Percentiles rank a stretch among this genome's conserved stretches.
These are phyloP conservation scores for Lutra lutra DNA, from an alignment of 2,797 vertebrate genomes.

Conservation along the genomic window DNA sequence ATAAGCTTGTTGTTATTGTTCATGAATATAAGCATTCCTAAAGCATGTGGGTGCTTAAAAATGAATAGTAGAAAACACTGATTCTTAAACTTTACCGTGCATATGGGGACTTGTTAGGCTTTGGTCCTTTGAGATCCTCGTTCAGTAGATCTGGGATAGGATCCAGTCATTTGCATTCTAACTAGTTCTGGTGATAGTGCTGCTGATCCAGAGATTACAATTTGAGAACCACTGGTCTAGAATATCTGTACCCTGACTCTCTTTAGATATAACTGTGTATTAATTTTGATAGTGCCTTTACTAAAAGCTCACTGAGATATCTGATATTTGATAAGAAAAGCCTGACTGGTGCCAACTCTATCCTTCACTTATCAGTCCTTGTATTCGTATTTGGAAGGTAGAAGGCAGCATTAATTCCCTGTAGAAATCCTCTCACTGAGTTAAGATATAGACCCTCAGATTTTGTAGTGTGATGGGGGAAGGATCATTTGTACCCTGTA, in stretches of 20 bases:
- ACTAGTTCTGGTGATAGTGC: background rate
- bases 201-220: background rate
- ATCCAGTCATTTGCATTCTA: background rate
- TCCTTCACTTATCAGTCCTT: background rate
- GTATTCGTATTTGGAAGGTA: background rate
- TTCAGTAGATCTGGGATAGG: background rate
- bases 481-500: background rate
- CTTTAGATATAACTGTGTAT: background rate
- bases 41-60: background rate
- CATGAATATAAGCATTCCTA: background rate
- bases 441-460: background rate
- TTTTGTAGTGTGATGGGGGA: background rate
- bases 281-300: conserved; percentile 10
- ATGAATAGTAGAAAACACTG: background rate
- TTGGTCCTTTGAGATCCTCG: background rate
- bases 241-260: background rate
- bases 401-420: background rate
- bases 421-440: background rate
- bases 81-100: background rate
- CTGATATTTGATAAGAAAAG: background rate
- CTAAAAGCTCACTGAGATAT: background rate
- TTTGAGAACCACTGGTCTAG: background rate
- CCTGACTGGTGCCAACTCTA: background rate
- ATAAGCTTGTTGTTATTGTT: background rate
- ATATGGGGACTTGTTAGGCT: background rate